phyloP scores from a whole-genome alignment of 2,888 invertebrate species.

The Troglohyphantes excavatus region DNA sequence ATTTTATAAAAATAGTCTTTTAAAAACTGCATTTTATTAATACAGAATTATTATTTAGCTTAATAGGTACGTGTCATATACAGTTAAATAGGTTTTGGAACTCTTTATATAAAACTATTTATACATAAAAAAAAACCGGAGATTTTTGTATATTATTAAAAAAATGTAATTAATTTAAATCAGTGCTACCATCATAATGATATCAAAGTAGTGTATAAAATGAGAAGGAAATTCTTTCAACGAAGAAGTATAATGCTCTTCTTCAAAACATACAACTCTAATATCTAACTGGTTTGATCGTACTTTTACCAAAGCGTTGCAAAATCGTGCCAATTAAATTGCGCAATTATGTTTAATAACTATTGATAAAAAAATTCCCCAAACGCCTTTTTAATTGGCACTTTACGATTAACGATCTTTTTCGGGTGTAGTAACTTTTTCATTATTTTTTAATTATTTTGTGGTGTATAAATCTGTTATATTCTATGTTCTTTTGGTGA shows the following conservation, averaged over 20 bases:
- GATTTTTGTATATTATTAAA: too few relatives aligned
- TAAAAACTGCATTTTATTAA: too few relatives aligned
- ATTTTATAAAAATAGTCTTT: too few relatives aligned
- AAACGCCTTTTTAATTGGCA: slow-evolving; percentile 61
- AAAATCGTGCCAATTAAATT: slow-evolving; percentile 49
- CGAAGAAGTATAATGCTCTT: background rate
- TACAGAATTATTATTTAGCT: too few relatives aligned
- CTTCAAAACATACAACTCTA: background rate
- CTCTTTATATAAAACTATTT: too few relatives aligned
- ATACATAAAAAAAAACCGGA: too few relatives aligned
- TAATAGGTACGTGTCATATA: too few relatives aligned
- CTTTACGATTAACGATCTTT: slow-evolving; percentile 55
- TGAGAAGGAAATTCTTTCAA: background rate
- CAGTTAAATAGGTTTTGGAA: too few relatives aligned
- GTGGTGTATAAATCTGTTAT: background rate
- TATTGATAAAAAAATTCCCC: slow-evolving; percentile 37
- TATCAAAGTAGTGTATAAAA: background rate
- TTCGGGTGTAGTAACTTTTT: background rate
- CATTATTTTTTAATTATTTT: background rate
- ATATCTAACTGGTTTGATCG: background rate
- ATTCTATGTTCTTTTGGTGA: too few relatives aligned
- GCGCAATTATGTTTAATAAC: slow-evolving; percentile 66
- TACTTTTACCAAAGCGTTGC: slow-evolving; percentile 1
- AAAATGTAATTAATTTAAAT: too few relatives aligned
- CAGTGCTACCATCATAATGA: too few relatives aligned